Evolutionary conservation across 1,140 invertebrate species (phyloP).

Genomic region (Coptotermes formosanus): DNA sequence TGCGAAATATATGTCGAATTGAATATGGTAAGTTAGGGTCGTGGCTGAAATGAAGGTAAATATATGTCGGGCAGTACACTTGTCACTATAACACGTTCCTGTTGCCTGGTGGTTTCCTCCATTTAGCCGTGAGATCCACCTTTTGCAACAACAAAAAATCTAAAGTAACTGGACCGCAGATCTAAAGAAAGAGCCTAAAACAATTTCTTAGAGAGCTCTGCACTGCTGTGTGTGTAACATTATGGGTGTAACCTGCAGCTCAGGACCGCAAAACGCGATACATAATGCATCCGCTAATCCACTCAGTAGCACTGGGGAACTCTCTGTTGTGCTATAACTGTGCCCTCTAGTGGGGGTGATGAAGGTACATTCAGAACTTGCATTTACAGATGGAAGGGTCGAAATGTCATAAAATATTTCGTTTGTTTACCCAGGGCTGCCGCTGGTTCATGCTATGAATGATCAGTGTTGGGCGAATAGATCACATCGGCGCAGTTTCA

Average conservation of each 20-base stretch:
- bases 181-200: background rate
- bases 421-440: background rate
- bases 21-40: too few species aligned
- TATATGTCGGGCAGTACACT: too few species aligned
- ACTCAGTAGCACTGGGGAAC: background rate
- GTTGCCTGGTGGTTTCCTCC: too few species aligned
- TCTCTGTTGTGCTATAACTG: background rate
- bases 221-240: background rate
- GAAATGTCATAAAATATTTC: background rate
- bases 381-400: background rate
- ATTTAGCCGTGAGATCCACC: too few species aligned
- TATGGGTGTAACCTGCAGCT: background rate
- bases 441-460: background rate
- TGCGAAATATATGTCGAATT: too few species aligned
- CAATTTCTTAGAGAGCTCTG: background rate
- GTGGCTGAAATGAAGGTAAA: too few species aligned
- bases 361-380: background rate
- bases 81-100: too few species aligned
- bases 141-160: too few species aligned
- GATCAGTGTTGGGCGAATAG: background rate
- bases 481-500: too few species aligned
- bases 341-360: background rate
- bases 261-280: background rate
- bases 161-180: too few species aligned
- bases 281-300: conserved; percentile 9